Evolutionary conservation across 2,888 invertebrate genomes (phyloP).

Genomic region (Melieria crassipennis): DNA sequence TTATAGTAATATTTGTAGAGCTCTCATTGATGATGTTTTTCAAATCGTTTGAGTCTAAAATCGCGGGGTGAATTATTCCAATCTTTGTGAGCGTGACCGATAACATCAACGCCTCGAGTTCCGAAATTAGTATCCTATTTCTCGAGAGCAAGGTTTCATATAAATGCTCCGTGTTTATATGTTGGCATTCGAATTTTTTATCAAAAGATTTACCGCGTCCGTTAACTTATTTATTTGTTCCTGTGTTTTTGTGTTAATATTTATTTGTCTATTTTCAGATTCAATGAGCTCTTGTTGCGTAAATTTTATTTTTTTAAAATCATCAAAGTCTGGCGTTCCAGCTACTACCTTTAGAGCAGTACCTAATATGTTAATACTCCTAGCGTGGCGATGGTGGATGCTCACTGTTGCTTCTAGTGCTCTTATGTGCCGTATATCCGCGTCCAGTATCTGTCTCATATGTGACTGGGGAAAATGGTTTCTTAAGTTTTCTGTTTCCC

Average conservation of each 20-base stretch:
- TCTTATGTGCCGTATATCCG: too few relatives aligned
- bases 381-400: conserved; percentile 33
- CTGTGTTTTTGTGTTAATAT: too few relatives aligned
- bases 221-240: too few relatives aligned
- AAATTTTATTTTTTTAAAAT: conserved; percentile 33
- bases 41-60: conserved; percentile 38
- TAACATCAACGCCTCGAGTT: conserved; percentile 20
- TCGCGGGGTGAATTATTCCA: conserved; percentile 33
- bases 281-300: conserved; percentile 22
- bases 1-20: conserved; percentile 22
- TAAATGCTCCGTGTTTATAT: neutral
- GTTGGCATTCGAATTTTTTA: conserved; percentile 18
- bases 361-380: conserved; percentile 37
- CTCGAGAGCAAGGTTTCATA: too few relatives aligned
- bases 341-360: conserved; percentile 38
- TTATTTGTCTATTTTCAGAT: conserved; percentile 9
- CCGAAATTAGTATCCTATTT: too few relatives aligned
- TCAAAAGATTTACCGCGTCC: neutral
- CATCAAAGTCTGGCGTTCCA: conserved; percentile 35
- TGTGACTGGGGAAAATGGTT: conserved; percentile 24
- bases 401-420: too few relatives aligned
- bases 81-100: conserved; percentile 37
- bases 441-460: conserved; percentile 19
- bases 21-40: conserved; percentile 35
- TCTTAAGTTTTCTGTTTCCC: conserved; percentile 27